These are phyloP conservation scores for Vollenhovia emeryi DNA, from an alignment of 1,140 invertebrate genomes.

Conservation along the genomic window DNA sequence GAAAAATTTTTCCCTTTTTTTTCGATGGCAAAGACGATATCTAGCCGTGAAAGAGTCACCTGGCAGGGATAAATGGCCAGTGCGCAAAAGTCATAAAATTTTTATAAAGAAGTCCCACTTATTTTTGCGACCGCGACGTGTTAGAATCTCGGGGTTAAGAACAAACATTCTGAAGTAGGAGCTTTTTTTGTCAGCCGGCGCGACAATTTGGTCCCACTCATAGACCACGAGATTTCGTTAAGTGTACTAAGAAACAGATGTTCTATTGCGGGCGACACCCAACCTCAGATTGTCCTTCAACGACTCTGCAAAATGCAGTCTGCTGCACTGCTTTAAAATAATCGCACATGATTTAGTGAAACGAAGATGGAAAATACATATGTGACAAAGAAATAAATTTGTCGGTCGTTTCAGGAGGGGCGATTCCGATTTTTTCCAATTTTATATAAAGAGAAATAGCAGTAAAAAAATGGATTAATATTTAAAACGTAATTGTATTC, in stretches of 20 bases:
- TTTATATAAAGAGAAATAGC: background rate
- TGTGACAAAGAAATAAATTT: background rate
- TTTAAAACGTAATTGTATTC: background rate
- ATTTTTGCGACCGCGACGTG: background rate
- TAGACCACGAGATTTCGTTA: slow-evolving; percentile 19
- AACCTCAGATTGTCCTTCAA: background rate
- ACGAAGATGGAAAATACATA: background rate
- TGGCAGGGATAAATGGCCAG: background rate
- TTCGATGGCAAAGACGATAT: background rate
- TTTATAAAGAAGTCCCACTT: slow-evolving; percentile 13
- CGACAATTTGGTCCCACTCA: slow-evolving; percentile 16
- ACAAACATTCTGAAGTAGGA: slow-evolving; percentile 28
- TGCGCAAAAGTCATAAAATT: slow-evolving; percentile 30
- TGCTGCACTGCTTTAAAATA: background rate
- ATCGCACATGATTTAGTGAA: background rate
- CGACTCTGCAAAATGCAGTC: background rate
- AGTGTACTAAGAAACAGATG: slow-evolving; percentile 55
- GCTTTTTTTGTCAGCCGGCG: slow-evolving; percentile 31
- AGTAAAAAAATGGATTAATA: background rate
- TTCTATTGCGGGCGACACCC: slow-evolving; percentile 1
- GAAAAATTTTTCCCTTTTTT: background rate
- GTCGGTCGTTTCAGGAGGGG: background rate
- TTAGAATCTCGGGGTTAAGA: background rate
- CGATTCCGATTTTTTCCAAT: background rate
- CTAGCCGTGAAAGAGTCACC: background rate